Evolutionary conservation across 2,113 vertebrate genomes (phyloP).

Genomic region (Limnothrissa miodon): DNA sequence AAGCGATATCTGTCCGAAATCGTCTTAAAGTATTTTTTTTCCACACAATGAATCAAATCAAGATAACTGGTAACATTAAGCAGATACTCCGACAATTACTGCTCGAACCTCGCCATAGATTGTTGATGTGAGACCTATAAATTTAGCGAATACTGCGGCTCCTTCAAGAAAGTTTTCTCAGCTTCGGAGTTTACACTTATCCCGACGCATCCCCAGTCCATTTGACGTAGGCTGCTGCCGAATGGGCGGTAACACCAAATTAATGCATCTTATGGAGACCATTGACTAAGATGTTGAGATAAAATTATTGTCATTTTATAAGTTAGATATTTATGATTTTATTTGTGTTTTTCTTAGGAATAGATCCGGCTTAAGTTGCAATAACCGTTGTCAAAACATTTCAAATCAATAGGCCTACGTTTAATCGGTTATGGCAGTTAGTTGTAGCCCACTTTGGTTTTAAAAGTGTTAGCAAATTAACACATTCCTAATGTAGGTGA

Average conservation of each 20-base stretch:
- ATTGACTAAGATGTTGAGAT: not conserved
- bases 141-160: not conserved
- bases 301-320: not conserved
- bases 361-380: not conserved
- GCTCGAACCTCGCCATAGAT: not conserved
- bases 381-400: not conserved
- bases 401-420: not conserved
- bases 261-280: not conserved
- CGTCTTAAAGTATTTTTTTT: not conserved
- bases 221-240: constrained; percentile 32
- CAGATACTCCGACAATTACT: not conserved
- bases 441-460: not conserved
- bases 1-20: not conserved
- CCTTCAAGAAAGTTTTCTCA: constrained; percentile 32
- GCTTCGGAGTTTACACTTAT: constrained; percentile 19
- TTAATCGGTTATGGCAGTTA: not conserved
- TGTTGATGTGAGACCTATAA: not conserved
- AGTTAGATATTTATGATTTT: not conserved
- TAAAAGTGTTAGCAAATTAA: not conserved
- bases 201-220: constrained; percentile 20
- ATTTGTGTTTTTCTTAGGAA: not conserved
- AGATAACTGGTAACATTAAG: not conserved
- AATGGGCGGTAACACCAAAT: constrained; percentile 43
- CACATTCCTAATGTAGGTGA: not conserved
- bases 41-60: not conserved